A percentile compares a stretch with the other conserved stretches of the same genome.
These are phyloP conservation scores for Calliphora vicina DNA, from an alignment of 1,140 invertebrate species.

Conservation along the genomic window DNA sequence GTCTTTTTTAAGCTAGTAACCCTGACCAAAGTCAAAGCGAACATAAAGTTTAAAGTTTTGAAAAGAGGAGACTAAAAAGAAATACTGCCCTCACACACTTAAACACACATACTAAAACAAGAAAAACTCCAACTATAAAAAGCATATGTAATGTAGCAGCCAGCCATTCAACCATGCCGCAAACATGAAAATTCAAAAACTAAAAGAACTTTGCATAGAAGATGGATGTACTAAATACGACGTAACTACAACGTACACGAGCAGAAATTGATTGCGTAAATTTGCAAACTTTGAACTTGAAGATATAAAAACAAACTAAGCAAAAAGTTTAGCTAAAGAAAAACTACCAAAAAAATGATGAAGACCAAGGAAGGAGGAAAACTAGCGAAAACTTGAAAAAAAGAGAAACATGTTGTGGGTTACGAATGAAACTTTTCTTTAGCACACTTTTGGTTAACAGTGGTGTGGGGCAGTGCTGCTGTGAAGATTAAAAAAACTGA, in stretches of 20 bases:
- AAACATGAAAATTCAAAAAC: background rate
- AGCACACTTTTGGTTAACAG: background rate
- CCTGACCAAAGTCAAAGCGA: slow-evolving; percentile 21
- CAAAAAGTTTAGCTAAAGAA: too few species aligned
- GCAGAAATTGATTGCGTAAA: slow-evolving; percentile 26
- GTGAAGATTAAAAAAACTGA: too few species aligned
- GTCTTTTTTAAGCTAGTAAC: background rate
- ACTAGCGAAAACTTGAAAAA: background rate
- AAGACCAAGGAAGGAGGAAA: background rate
- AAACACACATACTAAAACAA: background rate
- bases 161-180: background rate
- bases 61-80: background rate
- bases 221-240: too few species aligned
- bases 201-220: background rate
- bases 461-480: too few species aligned
- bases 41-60: slow-evolving; percentile 17
- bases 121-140: too few species aligned
- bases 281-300: slow-evolving; percentile 31
- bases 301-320: background rate
- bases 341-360: background rate
- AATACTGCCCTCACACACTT: background rate
- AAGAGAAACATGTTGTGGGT: background rate
- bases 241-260: background rate
- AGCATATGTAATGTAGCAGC: background rate
- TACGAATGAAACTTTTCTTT: background rate